Evolutionary conservation across 1,140 invertebrate genomes (phyloP), one percentile per base, ranked within the genome.

Genomic region (Plectrocnemia conspersa): DNA sequence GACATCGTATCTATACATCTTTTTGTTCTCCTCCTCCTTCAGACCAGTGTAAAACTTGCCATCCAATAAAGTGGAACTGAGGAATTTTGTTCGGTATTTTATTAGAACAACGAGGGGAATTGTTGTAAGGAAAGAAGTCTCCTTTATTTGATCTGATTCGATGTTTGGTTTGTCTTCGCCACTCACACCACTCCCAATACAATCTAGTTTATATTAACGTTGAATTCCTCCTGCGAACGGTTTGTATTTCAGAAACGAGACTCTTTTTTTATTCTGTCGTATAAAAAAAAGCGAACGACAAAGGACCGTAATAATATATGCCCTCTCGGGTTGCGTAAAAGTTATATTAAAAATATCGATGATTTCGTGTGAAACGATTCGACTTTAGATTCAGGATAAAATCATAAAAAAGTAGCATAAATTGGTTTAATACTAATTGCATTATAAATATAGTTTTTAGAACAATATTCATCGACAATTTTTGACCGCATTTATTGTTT

Each of bases 131-230:
- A 13, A 45, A 36, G 47, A 33, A 54, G 46, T 24, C 55, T 52
- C 59, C 42, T 54, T 61, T 61, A 61, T 61, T 61, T 61, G 59
- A 61, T 61, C 59, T 61, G 59, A 61, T 61, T 61, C 59, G 52
- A 42, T 58, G 59, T 61, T 61, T 57, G 52, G 59, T 58, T 58
- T 58, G 56, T 54, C 56, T 50, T 57, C 41, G n/a, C 29, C 42
- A 41, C 38, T 35, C 44, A n/a, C 27, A 4, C 18, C 35, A n/a
- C 36, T 11, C 18, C 45, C 22, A 19, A 25, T 29, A 29, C 54
- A 49, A 25, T 50, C 36, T 44, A 42, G 47, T 50, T 50, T 50
- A 50, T 50, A 50, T 50, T 50, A 50, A 50, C 47, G 47, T 19
- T 16, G 33, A 47, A 47, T 47, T 47, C 44, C 44, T 27, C 23